A percentile compares a stretch with the other conserved stretches of the same genome.
These are phyloP conservation scores for Karalla daura DNA, from an alignment of 2,797 vertebrate genomes.

Conservation along the genomic window DNA sequence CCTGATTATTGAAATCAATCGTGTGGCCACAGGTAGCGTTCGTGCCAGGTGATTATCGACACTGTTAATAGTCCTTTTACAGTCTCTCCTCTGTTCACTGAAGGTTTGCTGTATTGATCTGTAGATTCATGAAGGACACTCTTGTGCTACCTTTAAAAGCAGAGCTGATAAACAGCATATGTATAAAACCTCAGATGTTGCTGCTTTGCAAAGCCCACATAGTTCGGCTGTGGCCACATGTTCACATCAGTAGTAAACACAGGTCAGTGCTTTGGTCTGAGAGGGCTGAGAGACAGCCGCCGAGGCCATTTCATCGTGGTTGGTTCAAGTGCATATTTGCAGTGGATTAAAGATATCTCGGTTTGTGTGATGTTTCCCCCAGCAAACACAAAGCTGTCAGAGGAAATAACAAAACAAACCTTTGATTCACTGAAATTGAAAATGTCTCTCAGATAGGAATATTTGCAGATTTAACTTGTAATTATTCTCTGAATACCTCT, in stretches of 20 bases:
- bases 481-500: background rate
- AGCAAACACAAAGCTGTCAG: no score
- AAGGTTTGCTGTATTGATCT: background rate
- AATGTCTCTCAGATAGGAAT: background rate
- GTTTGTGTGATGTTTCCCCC: no score
- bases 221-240: background rate
- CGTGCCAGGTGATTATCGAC: background rate
- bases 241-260: background rate
- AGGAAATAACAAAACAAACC: background rate
- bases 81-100: background rate
- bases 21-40: background rate
- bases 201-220: background rate
- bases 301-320: slow-evolving; percentile 31
- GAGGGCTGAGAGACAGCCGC: background rate
- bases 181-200: background rate
- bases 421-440: background rate
- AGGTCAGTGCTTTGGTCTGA: slow-evolving; percentile 15
- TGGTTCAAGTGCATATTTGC: slow-evolving; percentile 15
- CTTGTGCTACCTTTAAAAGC: background rate
- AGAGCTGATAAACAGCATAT: background rate
- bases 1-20: background rate
- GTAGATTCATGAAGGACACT: background rate
- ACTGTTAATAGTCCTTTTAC: background rate
- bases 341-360: slow-evolving; percentile 3
- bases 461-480: background rate